Percentiles rank a stretch among this genome's conserved stretches.
phyloP scores from a whole-genome alignment of 1,140 invertebrate genomes.

The Nebria ingens region DNA sequence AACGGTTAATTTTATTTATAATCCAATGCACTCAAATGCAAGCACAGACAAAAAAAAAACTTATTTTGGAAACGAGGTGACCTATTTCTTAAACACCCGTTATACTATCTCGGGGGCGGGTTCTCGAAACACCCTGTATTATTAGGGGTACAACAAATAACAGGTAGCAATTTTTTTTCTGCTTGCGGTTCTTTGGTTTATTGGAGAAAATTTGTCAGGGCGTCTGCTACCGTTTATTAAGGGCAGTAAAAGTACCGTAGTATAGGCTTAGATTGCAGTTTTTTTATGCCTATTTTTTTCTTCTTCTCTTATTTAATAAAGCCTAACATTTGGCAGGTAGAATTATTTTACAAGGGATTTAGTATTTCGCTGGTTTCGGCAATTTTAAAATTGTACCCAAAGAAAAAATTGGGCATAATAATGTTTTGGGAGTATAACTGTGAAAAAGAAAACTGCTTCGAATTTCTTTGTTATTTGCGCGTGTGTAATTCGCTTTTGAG shows the following conservation, averaged over 20 bases:
- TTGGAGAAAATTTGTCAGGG: not conserved
- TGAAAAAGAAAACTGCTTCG: no score
- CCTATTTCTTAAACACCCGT: not conserved
- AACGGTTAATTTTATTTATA: no score
- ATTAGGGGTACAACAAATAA: not conserved
- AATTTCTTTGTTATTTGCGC: no score
- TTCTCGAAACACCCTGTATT: not conserved
- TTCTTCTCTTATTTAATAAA: no score
- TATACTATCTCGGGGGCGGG: not conserved
- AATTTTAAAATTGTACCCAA: no score
- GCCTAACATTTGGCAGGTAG: no score
- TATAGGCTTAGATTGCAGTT: not conserved
- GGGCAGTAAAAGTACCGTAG: not conserved
- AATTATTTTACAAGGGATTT: no score
- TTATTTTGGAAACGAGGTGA: not conserved
- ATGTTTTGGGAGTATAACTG: no score
- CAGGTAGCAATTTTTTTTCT: not conserved
- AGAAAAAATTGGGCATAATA: no score
- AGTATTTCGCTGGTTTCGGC: no score
- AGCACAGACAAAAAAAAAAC: not conserved
- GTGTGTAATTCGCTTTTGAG: no score
- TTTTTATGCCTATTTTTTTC: not conserved
- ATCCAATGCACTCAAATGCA: no score
- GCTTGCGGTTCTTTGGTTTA: not conserved
- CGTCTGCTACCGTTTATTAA: not conserved